Evolutionary conservation across 2,797 vertebrate genomes (phyloP).

Genomic region (Neosalanx taihuensis): DNA sequence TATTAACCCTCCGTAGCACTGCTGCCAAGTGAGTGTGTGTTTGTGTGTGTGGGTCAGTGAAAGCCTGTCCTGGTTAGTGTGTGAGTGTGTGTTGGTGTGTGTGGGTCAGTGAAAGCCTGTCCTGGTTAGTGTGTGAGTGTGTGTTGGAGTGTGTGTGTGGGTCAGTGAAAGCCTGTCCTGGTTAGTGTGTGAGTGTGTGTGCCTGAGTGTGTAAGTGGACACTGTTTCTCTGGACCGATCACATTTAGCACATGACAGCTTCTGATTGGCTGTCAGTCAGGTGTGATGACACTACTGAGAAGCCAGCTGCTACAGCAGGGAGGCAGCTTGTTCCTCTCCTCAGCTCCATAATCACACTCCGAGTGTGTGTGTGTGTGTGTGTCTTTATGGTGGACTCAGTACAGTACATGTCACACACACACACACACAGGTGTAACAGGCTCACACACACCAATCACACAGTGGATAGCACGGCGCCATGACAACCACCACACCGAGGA

Average conservation of each 20-base stretch:
- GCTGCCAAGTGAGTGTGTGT: conserved; percentile 44
- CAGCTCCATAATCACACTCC: conserved; percentile 4
- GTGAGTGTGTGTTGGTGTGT: conserved; percentile 43
- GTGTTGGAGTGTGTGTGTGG: conserved; percentile 38
- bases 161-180: not conserved
- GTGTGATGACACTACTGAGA: conserved; percentile 53
- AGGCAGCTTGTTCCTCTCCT: conserved; percentile 13
- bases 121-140: conserved; percentile 34
- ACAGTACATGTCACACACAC: not conserved
- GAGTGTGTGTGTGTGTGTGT: conserved; percentile 14
- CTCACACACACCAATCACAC: conserved; percentile 11
- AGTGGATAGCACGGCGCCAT: conserved; percentile 6
- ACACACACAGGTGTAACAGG: conserved; percentile 1
- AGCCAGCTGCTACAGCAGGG: conserved; percentile 12
- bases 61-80: conserved; percentile 8
- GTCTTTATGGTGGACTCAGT: conserved; percentile 16
- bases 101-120: conserved; percentile 5
- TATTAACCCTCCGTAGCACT: conserved; percentile 67
- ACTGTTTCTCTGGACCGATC: conserved; percentile 51
- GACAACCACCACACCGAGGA: conserved; percentile 9
- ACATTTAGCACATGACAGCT: conserved; percentile 66
- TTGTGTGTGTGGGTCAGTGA: conserved; percentile 4
- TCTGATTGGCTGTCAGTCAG: conserved; percentile 69
- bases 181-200: conserved; percentile 41
- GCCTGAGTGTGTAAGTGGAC: not conserved